Conservation (phyloP, 2,797 vertebrate genomes). For the Trachurus trachurus region DNA sequence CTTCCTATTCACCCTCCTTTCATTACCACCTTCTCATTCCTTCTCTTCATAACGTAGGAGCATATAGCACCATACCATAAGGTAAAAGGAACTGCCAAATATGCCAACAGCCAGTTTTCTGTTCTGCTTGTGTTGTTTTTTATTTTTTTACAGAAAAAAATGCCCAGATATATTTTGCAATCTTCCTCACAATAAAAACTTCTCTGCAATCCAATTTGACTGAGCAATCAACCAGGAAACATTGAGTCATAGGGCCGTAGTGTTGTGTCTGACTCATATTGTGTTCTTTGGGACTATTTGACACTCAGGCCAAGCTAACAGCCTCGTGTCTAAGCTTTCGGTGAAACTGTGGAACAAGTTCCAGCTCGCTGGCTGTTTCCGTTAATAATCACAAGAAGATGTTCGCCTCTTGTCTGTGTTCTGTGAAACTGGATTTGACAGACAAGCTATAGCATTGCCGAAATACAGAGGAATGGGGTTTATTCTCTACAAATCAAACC, state of each 20-base stretch:
- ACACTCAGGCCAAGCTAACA: slow-evolving; percentile 53
- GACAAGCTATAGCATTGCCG: slow-evolving; percentile 58
- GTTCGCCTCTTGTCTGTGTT: slow-evolving; percentile 55
- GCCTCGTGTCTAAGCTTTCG: slow-evolving; percentile 40
- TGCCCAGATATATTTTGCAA: background rate
- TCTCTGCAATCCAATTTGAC: slow-evolving; percentile 19
- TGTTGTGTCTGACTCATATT: slow-evolving; percentile 60
- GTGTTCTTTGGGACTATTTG: slow-evolving; percentile 44
- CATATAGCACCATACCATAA: background rate
- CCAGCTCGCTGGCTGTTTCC: slow-evolving; percentile 69
- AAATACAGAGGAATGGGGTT: slow-evolving; percentile 68
- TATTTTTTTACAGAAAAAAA: background rate
- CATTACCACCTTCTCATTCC: slow-evolving; percentile 42
- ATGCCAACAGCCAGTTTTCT: background rate
- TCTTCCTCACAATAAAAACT: slow-evolving; percentile 26
- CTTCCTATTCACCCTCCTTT: slow-evolving; percentile 23
- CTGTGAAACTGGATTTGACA: slow-evolving; percentile 72
- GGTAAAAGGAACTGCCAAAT: background rate
- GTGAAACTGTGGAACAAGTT: slow-evolving; percentile 66
- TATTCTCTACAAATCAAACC: slow-evolving; percentile 70
- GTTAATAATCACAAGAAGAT: slow-evolving; percentile 75
- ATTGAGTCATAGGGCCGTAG: slow-evolving; percentile 60
- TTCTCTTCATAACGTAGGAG: slow-evolving; percentile 4
- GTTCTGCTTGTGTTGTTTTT: too few species aligned
- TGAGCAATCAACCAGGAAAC: slow-evolving; percentile 53